Conservation (phyloP, 1,140 invertebrate genomes). For the Pachypsylla venusta region DNA sequence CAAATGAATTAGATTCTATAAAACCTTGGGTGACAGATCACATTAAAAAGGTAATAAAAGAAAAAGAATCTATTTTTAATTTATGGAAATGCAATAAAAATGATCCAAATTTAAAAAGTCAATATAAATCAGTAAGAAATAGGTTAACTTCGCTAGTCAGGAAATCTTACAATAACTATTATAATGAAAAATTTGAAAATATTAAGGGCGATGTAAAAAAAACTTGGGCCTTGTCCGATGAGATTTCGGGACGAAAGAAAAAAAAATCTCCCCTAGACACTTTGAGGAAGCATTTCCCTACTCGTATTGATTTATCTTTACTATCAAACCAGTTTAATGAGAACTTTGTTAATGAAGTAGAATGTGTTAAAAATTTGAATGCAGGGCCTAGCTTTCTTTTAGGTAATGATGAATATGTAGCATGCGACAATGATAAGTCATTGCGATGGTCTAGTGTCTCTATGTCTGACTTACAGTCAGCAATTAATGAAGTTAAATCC, state of each 20-base stretch:
- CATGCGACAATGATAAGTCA: background rate
- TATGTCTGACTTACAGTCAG: background rate
- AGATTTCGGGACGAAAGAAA: background rate
- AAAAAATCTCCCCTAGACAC: background rate
- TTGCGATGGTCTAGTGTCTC: background rate
- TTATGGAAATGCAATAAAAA: background rate
- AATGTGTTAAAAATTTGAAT: background rate
- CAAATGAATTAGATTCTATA: no score
- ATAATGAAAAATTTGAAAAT: background rate
- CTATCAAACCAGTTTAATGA: background rate
- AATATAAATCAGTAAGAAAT: background rate
- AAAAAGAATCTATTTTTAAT: background rate
- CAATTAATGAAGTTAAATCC: background rate
- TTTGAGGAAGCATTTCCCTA: constrained; percentile 1
- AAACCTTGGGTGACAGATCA: no score
- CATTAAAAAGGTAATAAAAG: background rate
- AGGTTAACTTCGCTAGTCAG: background rate
- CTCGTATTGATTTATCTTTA: background rate
- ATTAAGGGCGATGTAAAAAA: background rate
- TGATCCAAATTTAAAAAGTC: background rate
- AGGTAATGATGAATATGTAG: background rate
- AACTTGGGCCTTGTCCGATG: background rate
- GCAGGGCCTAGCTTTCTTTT: background rate
- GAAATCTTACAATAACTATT: background rate
- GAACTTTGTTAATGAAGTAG: background rate